Conservation (phyloP, 2,113 vertebrate genomes). For the Chionodraco myersi region DNA sequence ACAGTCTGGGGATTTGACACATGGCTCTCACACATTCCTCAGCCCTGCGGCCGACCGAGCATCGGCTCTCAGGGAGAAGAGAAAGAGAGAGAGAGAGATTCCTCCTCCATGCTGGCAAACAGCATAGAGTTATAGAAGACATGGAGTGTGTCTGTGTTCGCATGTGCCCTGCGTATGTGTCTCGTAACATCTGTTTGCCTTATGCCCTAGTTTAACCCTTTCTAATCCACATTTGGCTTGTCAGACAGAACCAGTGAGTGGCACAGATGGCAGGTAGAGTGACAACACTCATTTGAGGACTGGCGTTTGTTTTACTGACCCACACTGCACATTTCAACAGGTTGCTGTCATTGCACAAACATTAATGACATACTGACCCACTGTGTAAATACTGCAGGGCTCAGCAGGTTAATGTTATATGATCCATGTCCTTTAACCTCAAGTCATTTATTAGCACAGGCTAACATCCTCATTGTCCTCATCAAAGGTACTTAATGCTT, state of each 20-base stretch:
- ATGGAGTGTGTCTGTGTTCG: slow-evolving; percentile 51
- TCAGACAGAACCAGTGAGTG: slow-evolving; percentile 6
- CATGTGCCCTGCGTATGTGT: slow-evolving; percentile 47
- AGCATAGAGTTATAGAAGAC: slow-evolving; percentile 77
- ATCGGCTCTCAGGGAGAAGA: slow-evolving; percentile 67
- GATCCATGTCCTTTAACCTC: neutral
- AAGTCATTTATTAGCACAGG: neutral
- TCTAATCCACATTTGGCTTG: neutral
- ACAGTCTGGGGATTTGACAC: slow-evolving; percentile 98
- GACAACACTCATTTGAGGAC: neutral
- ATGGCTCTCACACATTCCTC: slow-evolving; percentile 98
- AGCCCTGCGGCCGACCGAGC: slow-evolving; percentile 87
- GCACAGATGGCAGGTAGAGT: slow-evolving; percentile 18
- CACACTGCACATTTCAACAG: slow-evolving; percentile 7
- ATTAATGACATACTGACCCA: slow-evolving; percentile 11
- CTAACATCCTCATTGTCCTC: neutral
- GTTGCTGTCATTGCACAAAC: neutral
- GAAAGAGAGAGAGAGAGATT: slow-evolving; percentile 65
- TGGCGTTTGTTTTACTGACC: slow-evolving; percentile 25
- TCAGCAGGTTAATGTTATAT: neutral
- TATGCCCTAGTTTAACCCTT: slow-evolving; percentile 45
- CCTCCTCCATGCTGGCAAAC: slow-evolving; percentile 83
- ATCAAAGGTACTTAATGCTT: neutral
- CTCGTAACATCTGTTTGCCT: slow-evolving; percentile 57
- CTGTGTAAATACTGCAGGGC: neutral